Percentiles rank a stretch among this genome's conserved stretches.
Evolutionary conservation across 2,113 vertebrate species (phyloP).

Genomic region (Hipposideros armiger): DNA sequence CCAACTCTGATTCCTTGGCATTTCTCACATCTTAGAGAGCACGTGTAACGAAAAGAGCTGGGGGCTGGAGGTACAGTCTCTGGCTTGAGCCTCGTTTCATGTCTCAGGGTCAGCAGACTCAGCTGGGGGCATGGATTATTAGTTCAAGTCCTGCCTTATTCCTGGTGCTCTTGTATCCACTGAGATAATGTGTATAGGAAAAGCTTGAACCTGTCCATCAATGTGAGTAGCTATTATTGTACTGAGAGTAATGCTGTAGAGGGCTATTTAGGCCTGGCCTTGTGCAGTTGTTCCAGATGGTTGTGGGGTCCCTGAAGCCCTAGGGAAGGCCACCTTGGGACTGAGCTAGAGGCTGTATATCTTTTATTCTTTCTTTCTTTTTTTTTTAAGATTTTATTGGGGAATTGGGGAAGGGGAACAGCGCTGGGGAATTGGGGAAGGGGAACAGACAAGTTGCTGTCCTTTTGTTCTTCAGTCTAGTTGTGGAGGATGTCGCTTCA

Average conservation of each 20-base stretch:
- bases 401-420: too few relatives aligned
- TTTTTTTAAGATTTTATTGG: too few relatives aligned
- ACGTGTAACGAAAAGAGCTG: not conserved
- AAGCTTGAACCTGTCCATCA: not conserved
- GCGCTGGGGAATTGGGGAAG: too few relatives aligned
- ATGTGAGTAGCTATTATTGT: not conserved
- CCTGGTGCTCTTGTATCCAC: not conserved
- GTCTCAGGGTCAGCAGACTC: not conserved
- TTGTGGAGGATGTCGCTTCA: too few relatives aligned
- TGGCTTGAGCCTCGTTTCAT: too few relatives aligned
- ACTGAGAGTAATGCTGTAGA: not conserved
- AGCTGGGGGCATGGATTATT: not conserved
- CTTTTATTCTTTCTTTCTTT: too few relatives aligned
- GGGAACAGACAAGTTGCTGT: too few relatives aligned
- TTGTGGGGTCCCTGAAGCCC: not conserved
- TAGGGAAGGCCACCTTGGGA: not conserved
- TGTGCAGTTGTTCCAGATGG: too few relatives aligned
- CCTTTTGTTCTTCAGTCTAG: too few relatives aligned
- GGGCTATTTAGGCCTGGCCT: not conserved
- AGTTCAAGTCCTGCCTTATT: too few relatives aligned
- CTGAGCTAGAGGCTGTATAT: too few relatives aligned
- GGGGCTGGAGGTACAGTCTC: not conserved
- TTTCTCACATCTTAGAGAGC: not conserved
- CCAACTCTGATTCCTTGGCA: not conserved
- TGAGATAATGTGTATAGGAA: not conserved